These are phyloP conservation scores for Pedetes capensis DNA, from an alignment of 2,113 vertebrate species.

Conservation along the genomic window DNA sequence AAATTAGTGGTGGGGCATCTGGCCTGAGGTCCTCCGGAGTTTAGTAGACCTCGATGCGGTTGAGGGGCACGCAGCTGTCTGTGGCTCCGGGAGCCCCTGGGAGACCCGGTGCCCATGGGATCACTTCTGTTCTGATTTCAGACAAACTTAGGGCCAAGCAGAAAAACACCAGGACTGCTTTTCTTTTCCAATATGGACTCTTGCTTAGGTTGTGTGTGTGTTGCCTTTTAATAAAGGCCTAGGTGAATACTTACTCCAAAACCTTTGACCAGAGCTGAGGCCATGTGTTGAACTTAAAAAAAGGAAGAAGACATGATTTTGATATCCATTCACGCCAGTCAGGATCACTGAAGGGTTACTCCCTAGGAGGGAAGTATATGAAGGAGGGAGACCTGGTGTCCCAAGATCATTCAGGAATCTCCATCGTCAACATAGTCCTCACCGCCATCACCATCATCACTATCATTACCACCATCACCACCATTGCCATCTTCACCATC, in stretches of 20 bases:
- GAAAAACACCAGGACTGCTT: background rate
- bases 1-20: too few relatives aligned
- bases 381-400: background rate
- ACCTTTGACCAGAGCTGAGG: background rate
- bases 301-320: background rate
- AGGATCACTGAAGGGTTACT: background rate
- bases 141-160: background rate
- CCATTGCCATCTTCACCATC: background rate
- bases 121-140: constrained; percentile 40
- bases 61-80: too few relatives aligned
- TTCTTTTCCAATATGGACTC: background rate
- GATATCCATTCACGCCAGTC: background rate
- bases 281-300: background rate
- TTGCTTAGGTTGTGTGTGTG: background rate
- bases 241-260: background rate
- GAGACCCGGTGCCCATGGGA: background rate
- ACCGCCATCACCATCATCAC: background rate
- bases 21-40: too few relatives aligned
- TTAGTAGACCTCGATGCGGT: too few relatives aligned
- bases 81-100: background rate
- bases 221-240: background rate
- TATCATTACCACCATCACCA: background rate
- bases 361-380: background rate
- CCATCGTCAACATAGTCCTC: too few relatives aligned
- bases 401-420: background rate